Evolutionary conservation across 2,888 invertebrate species (phyloP), one percentile per base, ranked within the genome.

Genomic region (Sarcophaga subvicina): DNA sequence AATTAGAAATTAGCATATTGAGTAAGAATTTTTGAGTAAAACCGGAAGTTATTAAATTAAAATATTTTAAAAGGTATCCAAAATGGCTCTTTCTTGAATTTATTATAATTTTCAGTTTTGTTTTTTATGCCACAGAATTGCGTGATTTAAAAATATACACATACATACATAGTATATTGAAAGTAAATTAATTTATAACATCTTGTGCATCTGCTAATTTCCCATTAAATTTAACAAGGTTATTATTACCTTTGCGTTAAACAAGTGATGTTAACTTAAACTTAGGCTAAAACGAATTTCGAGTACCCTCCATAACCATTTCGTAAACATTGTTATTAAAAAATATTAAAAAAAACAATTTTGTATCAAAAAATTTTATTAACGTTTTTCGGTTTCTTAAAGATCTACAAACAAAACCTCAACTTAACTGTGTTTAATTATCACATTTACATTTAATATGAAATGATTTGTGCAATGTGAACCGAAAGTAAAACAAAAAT

Each of bases 31-130:
- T 73, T 73, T 3, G 11, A 59, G 6, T 45, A 71, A 73, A 80
- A 80, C 80, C 86, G 86, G 86, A 86, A 86, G 83, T 83, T 77
- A 64, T 67, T 80, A 69, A 77, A 83, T 86, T 78, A 83, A 67
- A 73, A 75, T 72, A 70, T 82, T 79, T 79, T 64, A 73, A 69
- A 64, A 77, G 8, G 6, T 45, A 70, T 49, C 59, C 47, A 75
- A 78, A 70, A 17, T 85, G 77, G 77, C 49, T 77, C 72, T 80
- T 54, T 12, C 25, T 37, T 37, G 8, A 37, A n/a, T 63, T 63
- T 67, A 62, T 80, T 62, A 64, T 59, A 80, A 75, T 86, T 82
- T 66, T 62, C 71, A 82, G 64, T 14, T 14, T 49, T 49, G 11
- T 14, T 49, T 49, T 2, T 49, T 49, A 14, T 49, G 11, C 10